Evolutionary conservation across 2,888 invertebrate genomes (phyloP).

Genomic region (Eretmocerus hayati): DNA sequence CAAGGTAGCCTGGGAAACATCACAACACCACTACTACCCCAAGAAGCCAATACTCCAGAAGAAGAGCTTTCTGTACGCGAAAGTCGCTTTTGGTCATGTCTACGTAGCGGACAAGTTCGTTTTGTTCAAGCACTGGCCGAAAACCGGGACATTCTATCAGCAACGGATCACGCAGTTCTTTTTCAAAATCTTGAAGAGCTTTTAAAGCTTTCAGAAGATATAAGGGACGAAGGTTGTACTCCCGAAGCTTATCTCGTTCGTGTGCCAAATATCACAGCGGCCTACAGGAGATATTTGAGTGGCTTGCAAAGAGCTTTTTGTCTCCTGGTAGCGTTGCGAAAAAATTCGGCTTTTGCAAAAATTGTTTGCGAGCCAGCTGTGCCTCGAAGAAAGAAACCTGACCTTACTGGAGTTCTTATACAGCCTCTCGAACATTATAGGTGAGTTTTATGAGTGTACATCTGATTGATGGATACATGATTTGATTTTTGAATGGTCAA

Average conservation of each 20-base stretch:
- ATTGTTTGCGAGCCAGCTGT: constrained; percentile 76
- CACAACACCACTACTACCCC: no score
- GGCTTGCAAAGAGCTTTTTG: constrained; percentile 81
- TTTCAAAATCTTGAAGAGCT: constrained; percentile 84
- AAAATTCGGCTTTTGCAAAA: constrained; percentile 70
- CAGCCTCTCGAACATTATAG: constrained; percentile 78
- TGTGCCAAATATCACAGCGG: constrained; percentile 65
- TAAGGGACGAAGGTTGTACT: constrained; percentile 68
- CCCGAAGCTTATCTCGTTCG: constrained; percentile 59
- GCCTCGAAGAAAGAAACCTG: constrained; percentile 68
- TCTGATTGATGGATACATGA: no score
- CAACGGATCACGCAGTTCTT: constrained; percentile 68
- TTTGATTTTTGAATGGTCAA: no score
- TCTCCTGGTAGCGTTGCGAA: constrained; percentile 59
- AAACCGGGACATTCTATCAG: constrained; percentile 67
- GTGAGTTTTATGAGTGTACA: constrained; percentile 23
- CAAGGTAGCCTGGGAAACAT: no score
- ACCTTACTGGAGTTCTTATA: constrained; percentile 77
- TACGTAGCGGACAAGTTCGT: constrained; percentile 72
- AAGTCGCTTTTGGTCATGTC: constrained; percentile 68
- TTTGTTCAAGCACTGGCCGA: constrained; percentile 71
- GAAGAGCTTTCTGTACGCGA: constrained; percentile 70
- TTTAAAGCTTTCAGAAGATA: constrained; percentile 71
- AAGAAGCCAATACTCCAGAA: no score
- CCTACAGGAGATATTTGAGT: constrained; percentile 76